These are phyloP conservation scores for Darevskia mixta DNA, from an alignment of 2,797 vertebrate species.

Conservation along the genomic window DNA sequence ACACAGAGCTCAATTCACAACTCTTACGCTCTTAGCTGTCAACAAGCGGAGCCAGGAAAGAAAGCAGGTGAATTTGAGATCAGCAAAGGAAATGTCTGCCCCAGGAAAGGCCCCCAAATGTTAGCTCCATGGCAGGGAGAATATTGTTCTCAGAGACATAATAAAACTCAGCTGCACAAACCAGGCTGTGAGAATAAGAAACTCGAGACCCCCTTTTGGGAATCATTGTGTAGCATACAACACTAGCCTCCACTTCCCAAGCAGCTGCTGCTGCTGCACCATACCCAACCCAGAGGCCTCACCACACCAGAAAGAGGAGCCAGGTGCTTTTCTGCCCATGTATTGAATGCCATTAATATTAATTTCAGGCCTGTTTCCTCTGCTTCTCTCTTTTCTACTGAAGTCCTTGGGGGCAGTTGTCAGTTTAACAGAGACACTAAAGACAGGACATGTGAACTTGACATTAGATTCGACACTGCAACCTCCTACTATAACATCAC, in stretches of 20 bases:
- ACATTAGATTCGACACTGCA: not conserved
- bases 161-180: conserved; percentile 30
- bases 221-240: conserved; percentile 26
- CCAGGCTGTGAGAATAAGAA: conserved; percentile 33
- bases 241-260: conserved; percentile 4
- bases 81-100: conserved; percentile 1
- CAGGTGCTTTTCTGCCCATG: conserved; percentile 36
- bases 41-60: not conserved
- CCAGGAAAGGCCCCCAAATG: conserved; percentile 23
- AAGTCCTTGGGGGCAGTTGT: not conserved
- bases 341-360: conserved; percentile 29
- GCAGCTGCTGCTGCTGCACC: conserved; percentile 15
- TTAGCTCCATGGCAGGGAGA: conserved; percentile 1
- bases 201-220: conserved; percentile 18
- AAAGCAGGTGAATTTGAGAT: not conserved
- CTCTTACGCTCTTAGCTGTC: conserved; percentile 18
- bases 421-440: conserved; percentile 9
- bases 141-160: conserved; percentile 17
- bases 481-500: not conserved
- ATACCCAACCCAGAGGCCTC: not conserved
- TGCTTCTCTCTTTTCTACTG: not conserved
- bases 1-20: conserved; percentile 1
- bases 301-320: conserved; percentile 5
- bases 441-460: not conserved
- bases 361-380: conserved; percentile 23